Base-by-base conservation (phyloP, 2,888 invertebrate species). In the Hypena proboscidalis region DNA sequence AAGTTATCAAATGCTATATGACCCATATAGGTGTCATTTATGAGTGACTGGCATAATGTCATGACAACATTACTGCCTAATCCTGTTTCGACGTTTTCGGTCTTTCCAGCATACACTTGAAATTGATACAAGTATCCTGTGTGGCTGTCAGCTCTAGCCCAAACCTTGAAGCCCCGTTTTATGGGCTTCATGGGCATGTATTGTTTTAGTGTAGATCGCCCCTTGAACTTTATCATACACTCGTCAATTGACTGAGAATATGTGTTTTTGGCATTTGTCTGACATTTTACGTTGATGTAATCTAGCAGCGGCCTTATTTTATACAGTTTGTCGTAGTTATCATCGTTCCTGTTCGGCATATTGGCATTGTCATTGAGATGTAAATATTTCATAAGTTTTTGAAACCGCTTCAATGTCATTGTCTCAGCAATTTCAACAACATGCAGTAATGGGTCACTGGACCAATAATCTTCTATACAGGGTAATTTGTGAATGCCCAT, bases 191-290 rank as follows among this genome's bases (percentile, higher is more conserved):
- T 34, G 10, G 53, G 51, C 59, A 54, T 54, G 22, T 57, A 54
- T 29, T 56, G 58, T 29, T 57, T 57, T 30, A 42, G 26, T 11
- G 23, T 32, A 41, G 26, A 27, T 13, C 36, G 39, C 5, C 51
- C 56, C 30, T 59, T 59, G 35, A 59, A 57, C 34, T 59, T 59
- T 8, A 56, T 36, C 58, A 59, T 59, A 15, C 38, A 34, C 39
- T 59, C 48, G 36, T 59, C 59, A 10, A 57, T 44, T 34, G 51
- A 51, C 29, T 53, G 44, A 26, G 29, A 37, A 27, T 40, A 19
- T 21, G 51, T 51, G 29, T 35, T 51, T 36, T 26, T 32, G 23
- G 41, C 37, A 47, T 34, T 37, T 26, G 21, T 31, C 44, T 55
- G 41, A 35, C 31, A 39, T 32, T 32, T 39, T 22, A 21, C 22